Base-by-base conservation (phyloP, 2,797 vertebrate genomes). In the Acipenser transmontanus region DNA sequence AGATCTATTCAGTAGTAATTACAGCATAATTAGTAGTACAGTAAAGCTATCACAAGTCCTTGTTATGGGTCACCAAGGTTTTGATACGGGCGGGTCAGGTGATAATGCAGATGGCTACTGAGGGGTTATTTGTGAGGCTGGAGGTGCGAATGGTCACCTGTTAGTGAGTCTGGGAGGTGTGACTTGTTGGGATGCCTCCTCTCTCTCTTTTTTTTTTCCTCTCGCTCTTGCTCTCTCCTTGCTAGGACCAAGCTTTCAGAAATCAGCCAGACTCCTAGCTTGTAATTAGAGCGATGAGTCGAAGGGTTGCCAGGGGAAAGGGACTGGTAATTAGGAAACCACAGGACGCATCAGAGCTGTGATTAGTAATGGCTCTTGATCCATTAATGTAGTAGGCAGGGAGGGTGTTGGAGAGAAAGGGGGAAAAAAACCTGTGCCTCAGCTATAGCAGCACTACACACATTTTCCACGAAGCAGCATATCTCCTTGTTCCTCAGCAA, bases 321-420 rank as follows among this genome's bases (percentile, higher is more conserved):
- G 85, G 80, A 85, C 86, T 81, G 71, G 89, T 91, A 94, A 94
- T 93, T 93, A 92, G 83, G 85, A 86, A 83, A 80, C 88, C 65
- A 76, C 83, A 68, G 90, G 87, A 83, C 88, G 82, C 86, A 80
- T 78, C 76, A 81, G 77, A 82, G 75, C 66, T 69, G 62, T 72
- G 82, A 79, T 68, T 77, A 83, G 85, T 78, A 68, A 61, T 74
- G 74, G 47, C 66, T 73, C 57, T 72, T 72, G 76, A 68, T 14
- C 54, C 65, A 72, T 77, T 89, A 84, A 69, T 84, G 82, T 1
- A 71, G 77, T 71, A 84, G 78, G 76, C 78, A 76, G 82, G 71
- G 70, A 60, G 68, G 7, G n/a, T 63, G 67, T 66, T 7, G 47
- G 54, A 1, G 0, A 17, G 34, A 34, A 54, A 13, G 20, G 57